Evolutionary conservation across 2,797 vertebrate genomes (phyloP), one percentile per base, ranked within the genome.

Genomic region (Basileuterus tristriatus): DNA sequence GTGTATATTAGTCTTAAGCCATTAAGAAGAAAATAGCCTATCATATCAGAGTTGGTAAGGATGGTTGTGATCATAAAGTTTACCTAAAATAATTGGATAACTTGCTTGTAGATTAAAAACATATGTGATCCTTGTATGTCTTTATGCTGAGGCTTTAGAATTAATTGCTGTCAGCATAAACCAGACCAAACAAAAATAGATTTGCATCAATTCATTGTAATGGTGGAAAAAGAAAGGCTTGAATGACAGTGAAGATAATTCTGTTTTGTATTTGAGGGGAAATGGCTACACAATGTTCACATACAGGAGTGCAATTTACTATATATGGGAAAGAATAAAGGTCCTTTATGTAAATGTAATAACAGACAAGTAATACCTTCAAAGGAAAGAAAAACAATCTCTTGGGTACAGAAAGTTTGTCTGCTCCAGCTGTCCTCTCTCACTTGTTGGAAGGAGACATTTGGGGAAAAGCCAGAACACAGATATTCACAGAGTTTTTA

Each of bases 41-140:
- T 97, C 89, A 27, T 96, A 94, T 94, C 83, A 72, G 89, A 81
- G 80, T 92, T 96, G 83, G 87, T 95, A 96, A 87, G 94, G 95
- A 93, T 97, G 96, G 94, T 93, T 97, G 87, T 94, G 90, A 96
- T 97, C 93, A 95, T 96, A 90, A 96, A 95, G 95, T 96, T 97
- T 97, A 96, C 90, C 95, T 97, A 96, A 96, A 97, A 97, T 96
- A 96, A 97, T 97, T 96, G 95, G 93, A 96, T 97, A 97, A 97
- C 84, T 94, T 96, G 83, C 91, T 91, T 94, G 84, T 83, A 93
- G 95, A 97, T 96, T 92, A 91, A 96, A 97, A 97, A 82, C 97
- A 96, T 90, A 83, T 97, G 96, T 91, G 89, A 91, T 92, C 80
- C 72, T 87, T 95, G 59, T 86, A 93, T 91, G 78, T 88, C 91